Percentiles rank a stretch among this genome's conserved stretches.
Evolutionary conservation across 2,113 vertebrate genomes (phyloP).

Genomic region (Clarias gariepinus): DNA sequence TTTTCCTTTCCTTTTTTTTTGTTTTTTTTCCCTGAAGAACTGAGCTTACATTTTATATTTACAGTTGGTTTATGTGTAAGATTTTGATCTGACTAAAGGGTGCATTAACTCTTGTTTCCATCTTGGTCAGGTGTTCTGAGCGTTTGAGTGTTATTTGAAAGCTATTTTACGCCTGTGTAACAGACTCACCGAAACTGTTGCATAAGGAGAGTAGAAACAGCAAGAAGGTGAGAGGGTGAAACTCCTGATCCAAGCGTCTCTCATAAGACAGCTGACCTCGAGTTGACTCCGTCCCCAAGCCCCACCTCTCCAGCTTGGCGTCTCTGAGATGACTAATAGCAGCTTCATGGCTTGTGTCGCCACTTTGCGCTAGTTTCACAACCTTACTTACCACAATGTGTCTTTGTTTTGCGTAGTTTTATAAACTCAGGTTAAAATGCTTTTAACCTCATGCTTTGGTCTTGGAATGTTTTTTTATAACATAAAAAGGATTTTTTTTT

Average conservation of each 20-base stretch:
- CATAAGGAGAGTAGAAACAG: slow-evolving; percentile 29
- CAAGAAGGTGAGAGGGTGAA: slow-evolving; percentile 44
- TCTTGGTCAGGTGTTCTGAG: neutral
- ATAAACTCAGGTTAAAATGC: slow-evolving; percentile 41
- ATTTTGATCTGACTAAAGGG: slow-evolving; percentile 12
- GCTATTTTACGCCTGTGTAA: neutral
- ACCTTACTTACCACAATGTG: slow-evolving; percentile 52
- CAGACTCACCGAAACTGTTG: slow-evolving; percentile 18
- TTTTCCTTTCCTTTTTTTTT: slow-evolving; percentile 15
- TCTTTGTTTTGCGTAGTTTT: slow-evolving; percentile 51
- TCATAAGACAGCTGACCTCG: slow-evolving; percentile 53
- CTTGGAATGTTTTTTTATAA: neutral
- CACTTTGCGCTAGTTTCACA: slow-evolving; percentile 50
- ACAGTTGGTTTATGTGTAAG: neutral
- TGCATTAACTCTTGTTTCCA: neutral
- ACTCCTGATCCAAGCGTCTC: slow-evolving; percentile 35
- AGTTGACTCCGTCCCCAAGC: slow-evolving; percentile 48
- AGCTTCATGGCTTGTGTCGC: slow-evolving; percentile 43
- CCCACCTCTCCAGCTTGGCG: slow-evolving; percentile 44
- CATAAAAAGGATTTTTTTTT: slow-evolving; percentile 36
- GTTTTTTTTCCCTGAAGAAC: slow-evolving; percentile 13
- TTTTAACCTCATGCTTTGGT: slow-evolving; percentile 44
- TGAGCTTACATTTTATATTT: slow-evolving; percentile 31
- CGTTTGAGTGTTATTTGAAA: neutral
- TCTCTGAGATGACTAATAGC: slow-evolving; percentile 55